phyloP scores from a whole-genome alignment of 1,140 invertebrate species.

The Hylaeus anthracinus region DNA sequence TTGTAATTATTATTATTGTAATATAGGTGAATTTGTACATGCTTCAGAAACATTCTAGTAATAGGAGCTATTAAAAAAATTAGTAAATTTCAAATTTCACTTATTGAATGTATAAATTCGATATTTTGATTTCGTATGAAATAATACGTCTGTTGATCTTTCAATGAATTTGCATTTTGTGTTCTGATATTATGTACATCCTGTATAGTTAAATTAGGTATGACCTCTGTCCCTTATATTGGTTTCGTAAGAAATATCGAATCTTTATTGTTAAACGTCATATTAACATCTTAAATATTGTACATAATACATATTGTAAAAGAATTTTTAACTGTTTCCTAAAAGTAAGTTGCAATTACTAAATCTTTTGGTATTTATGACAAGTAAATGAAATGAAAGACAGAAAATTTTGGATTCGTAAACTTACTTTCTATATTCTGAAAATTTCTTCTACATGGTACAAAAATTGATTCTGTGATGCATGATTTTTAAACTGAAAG shows the following conservation, averaged over 20 bases:
- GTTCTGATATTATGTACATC: conserved; percentile 42
- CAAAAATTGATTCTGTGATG: conserved; percentile 52
- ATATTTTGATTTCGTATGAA: conserved; percentile 49
- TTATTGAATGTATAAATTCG: conserved; percentile 50
- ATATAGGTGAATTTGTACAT: conserved; percentile 69
- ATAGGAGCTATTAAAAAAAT: conserved; percentile 49
- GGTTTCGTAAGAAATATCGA: conserved; percentile 22
- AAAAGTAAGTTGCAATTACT: conserved; percentile 45
- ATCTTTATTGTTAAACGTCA: conserved; percentile 39
- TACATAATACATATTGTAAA: conserved; percentile 55
- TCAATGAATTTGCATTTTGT: conserved; percentile 56
- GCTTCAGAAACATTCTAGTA: conserved; percentile 60
- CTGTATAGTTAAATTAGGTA: conserved; percentile 33
- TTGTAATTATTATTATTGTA: conserved; percentile 69
- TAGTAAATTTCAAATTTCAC: conserved; percentile 60
- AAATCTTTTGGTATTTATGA: conserved; percentile 28
- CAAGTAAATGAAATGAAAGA: conserved; percentile 35
- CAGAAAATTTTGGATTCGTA: conserved; percentile 54
- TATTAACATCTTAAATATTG: conserved; percentile 33
- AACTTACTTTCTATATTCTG: conserved; percentile 34
- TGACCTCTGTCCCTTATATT: conserved; percentile 16
- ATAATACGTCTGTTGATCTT: conserved; percentile 49
- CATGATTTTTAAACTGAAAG: conserved; percentile 38
- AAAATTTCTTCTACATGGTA: conserved; percentile 34
- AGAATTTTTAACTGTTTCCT: conserved; percentile 52